Evolutionary conservation across 2,797 vertebrate genomes (phyloP).

Genomic region (Notolepis coatsorum): DNA sequence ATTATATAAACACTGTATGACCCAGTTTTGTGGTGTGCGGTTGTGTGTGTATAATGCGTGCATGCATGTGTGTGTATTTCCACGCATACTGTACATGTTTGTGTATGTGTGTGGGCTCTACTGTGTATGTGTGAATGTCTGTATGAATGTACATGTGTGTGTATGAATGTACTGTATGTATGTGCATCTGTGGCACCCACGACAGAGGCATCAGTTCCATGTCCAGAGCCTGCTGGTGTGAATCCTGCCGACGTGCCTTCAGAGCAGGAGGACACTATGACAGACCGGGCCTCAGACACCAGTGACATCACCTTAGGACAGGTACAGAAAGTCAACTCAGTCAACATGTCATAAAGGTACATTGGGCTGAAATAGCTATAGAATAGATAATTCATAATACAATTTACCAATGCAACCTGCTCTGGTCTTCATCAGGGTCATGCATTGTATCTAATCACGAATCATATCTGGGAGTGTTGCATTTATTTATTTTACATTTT

Average conservation of each 20-base stretch:
- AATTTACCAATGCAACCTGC: too few relatives aligned
- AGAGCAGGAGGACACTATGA: conserved; percentile 12
- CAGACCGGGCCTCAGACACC: conserved; percentile 44
- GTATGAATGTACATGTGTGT: not conserved
- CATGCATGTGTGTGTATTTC: too few relatives aligned
- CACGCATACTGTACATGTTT: not conserved
- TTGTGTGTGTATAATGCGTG: too few relatives aligned
- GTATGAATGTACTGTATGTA: not conserved
- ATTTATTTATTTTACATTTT: too few relatives aligned
- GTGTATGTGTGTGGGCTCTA: not conserved
- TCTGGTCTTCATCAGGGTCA: too few relatives aligned
- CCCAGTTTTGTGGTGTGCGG: too few relatives aligned
- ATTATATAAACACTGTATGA: too few relatives aligned
- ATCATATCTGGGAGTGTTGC: too few relatives aligned
- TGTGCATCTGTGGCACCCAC: conserved; percentile 13
- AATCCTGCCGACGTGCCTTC: conserved; percentile 6
- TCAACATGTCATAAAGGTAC: not conserved
- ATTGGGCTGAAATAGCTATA: too few relatives aligned
- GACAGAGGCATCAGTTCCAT: conserved; percentile 25
- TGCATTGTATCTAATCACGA: too few relatives aligned
- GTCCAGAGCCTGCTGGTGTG: conserved; percentile 19
- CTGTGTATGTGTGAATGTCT: not conserved
- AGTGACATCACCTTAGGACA: conserved; percentile 69
- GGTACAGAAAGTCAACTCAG: conserved; percentile 53
- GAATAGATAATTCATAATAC: not conserved